These are phyloP conservation scores for Scrobipalpa costella DNA, from an alignment of 2,888 invertebrate genomes.

Conservation along the genomic window DNA sequence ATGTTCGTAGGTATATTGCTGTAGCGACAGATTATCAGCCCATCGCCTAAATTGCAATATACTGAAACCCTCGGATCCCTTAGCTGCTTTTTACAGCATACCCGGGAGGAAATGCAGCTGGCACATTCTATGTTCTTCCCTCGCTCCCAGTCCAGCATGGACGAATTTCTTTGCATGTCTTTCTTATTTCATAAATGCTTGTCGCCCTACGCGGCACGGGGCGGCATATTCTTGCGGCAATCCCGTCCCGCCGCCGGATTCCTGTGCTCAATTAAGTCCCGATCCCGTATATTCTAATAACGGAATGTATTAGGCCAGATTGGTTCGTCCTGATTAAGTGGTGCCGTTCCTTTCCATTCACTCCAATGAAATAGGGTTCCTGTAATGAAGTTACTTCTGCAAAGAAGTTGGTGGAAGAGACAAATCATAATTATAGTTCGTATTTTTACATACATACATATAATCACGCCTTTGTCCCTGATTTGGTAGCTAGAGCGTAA, in stretches of 20 bases:
- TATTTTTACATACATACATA: too few relatives aligned
- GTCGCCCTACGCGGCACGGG: conserved; percentile 8
- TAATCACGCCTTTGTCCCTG: too few relatives aligned
- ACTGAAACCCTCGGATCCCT: too few relatives aligned
- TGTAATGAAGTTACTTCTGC: conserved; percentile 17
- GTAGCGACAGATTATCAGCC: too few relatives aligned
- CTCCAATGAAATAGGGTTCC: conserved; percentile 9
- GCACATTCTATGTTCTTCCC: too few relatives aligned
- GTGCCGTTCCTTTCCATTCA: conserved; percentile 25
- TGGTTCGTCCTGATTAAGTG: conserved; percentile 27
- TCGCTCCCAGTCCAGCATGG: too few relatives aligned
- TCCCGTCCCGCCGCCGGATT: conserved; percentile 24
- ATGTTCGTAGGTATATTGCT: too few relatives aligned
- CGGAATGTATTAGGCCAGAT: conserved; percentile 30
- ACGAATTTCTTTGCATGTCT: too few relatives aligned
- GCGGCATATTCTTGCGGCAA: conserved; percentile 36
- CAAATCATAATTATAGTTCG: conserved; percentile 12
- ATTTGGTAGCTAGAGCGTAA: too few relatives aligned
- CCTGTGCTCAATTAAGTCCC: conserved; percentile 53
- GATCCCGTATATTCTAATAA: conserved; percentile 49
- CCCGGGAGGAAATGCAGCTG: too few relatives aligned
- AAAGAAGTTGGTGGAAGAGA: not conserved
- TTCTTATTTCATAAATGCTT: not conserved
- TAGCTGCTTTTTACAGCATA: too few relatives aligned
- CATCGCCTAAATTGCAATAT: too few relatives aligned